These are phyloP conservation scores for Papilio dardanus DNA, from an alignment of 1,140 invertebrate species.

Conservation along the genomic window DNA sequence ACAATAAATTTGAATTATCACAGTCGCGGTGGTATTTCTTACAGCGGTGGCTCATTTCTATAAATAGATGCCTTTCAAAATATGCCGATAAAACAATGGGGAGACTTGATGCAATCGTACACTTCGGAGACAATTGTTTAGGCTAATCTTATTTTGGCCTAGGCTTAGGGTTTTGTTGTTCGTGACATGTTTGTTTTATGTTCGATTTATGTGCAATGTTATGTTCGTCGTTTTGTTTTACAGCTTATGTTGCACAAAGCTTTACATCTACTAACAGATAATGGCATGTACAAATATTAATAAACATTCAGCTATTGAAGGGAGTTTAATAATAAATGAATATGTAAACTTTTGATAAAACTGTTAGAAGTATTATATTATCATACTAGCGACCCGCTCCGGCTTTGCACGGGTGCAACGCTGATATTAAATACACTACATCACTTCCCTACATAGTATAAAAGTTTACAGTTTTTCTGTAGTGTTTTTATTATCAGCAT, in stretches of 20 bases:
- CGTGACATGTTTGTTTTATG: conserved; percentile 21
- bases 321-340: neutral
- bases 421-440: too few relatives aligned
- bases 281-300: conserved; percentile 6
- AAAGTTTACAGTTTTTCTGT: too few relatives aligned
- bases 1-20: conserved; percentile 43
- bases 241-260: conserved; percentile 3
- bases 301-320: neutral
- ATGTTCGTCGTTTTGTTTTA: conserved; percentile 18
- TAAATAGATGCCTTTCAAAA: conserved; percentile 42
- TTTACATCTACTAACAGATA: neutral
- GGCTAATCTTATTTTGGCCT: conserved; percentile 39
- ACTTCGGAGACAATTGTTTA: conserved; percentile 37
- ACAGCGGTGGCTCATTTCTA: conserved; percentile 40
- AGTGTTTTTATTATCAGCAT: too few relatives aligned
- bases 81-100: conserved; percentile 38
- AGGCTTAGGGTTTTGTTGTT: conserved; percentile 28
- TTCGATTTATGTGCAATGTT: conserved; percentile 3
- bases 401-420: too few relatives aligned
- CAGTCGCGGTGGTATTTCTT: conserved; percentile 44
- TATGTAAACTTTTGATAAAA: neutral
- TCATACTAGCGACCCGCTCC: too few relatives aligned
- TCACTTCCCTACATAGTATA: too few relatives aligned
- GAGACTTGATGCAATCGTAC: conserved; percentile 36
- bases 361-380: neutral